Percentiles rank a stretch among this genome's conserved stretches.
Evolutionary conservation across 2,888 invertebrate genomes (phyloP).

Genomic region (Aphodius sticticus): DNA sequence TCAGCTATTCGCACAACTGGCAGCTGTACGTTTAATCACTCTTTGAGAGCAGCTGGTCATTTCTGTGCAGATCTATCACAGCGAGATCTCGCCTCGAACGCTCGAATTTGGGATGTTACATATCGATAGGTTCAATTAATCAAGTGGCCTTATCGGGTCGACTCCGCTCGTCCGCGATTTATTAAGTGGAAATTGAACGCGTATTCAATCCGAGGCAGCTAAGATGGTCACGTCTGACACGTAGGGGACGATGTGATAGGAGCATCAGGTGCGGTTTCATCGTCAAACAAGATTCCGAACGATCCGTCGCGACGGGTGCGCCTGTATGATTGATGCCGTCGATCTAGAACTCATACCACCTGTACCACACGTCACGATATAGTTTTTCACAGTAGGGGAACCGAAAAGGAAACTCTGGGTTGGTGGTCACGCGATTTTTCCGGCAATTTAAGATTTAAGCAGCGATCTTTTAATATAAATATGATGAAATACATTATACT

Average conservation of each 20-base stretch:
- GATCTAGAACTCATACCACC: neutral
- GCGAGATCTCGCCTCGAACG: neutral
- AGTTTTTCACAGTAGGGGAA: neutral
- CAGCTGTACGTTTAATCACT: neutral
- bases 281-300: neutral
- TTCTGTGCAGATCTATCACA: neutral
- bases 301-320: neutral
- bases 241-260: neutral
- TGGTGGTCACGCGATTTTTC: neutral
- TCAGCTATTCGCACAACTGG: neutral
- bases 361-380: neutral
- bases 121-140: conserved; percentile 4
- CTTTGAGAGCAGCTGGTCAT: neutral
- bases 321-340: neutral
- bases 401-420: neutral
- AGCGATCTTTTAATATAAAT: no score
- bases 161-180: neutral
- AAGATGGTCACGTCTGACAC: conserved; percentile 4
- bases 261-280: neutral
- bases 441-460: neutral
- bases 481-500: no score
- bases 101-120: neutral
- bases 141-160: neutral
- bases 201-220: neutral
- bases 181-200: conserved; percentile 4